Base-by-base conservation (phyloP, 1,140 invertebrate genomes). In the Papilio glaucus region DNA sequence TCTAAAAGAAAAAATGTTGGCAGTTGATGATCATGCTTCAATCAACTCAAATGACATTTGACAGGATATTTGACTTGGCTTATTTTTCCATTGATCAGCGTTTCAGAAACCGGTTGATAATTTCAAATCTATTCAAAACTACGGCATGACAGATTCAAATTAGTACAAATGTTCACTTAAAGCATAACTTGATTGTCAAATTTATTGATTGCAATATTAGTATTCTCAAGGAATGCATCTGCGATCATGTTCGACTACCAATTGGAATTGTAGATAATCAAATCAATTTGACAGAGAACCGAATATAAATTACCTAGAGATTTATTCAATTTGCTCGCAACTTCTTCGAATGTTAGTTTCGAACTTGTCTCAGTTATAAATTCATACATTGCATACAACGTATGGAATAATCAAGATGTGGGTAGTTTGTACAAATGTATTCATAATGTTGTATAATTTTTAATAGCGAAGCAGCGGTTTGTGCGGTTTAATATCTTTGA, bases 291-390 rank as follows among this genome's bases (percentile, higher is more conserved):
- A 24, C 24, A 26, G 49, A 24, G 10, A 57, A 57, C 49, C 21
- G 21, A 53, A 53, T 57, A 4, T 57, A 57, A 57, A 57, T 57
- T 57, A 57, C 24, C 21, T 57, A 57, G 49, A 26, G 21, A 57
- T 57, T 57, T 57, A 57, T 57, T 57, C 9, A 57, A 57, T 57
- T 24, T 26, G 21, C 18, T 9, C 29, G n/a, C 29, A 33, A 33
- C 29, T 33, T 33, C 29, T 33, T 33, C 29, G 29, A 6, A 33
- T 33, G 29, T 33, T 33, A 33, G 29, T 33, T 49, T 57, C 18
- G 10, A 57, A 57, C 49, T 53, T 13, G 10, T 45, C n/a, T 45
- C 4, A 4, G 45, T 21, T 49, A 57, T 45, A 18, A 26, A 24
- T 26, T 26, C 45, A 49, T 57, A 57, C 12, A 53, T 15, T 24